A percentile compares a stretch with the other conserved stretches of the same genome.
These are phyloP conservation scores for Tetanocera ferruginea DNA, from an alignment of 2,888 invertebrate species.

Conservation along the genomic window DNA sequence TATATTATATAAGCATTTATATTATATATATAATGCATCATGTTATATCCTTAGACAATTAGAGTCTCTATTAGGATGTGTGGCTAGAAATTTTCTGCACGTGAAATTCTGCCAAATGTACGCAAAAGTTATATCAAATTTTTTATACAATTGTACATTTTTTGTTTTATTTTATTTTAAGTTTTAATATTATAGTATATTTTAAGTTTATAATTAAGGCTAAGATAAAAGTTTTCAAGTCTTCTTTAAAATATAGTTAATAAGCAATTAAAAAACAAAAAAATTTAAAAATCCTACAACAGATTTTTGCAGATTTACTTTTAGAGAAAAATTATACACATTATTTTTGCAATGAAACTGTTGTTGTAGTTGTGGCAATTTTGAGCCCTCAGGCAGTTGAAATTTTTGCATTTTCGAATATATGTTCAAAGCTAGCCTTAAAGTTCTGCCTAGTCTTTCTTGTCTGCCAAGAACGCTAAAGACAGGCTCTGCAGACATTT, in stretches of 20 bases:
- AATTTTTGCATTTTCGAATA: too few species aligned
- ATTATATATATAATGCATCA: too few species aligned
- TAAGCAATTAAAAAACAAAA: too few species aligned
- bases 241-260: not conserved
- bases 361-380: too few species aligned
- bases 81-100: conserved; percentile 5
- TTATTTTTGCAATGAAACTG: too few species aligned
- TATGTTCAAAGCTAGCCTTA: too few species aligned
- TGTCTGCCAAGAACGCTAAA: too few species aligned
- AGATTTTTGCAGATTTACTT: conserved; percentile 53
- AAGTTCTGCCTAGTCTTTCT: too few species aligned
- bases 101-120: not conserved
- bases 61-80: conserved; percentile 63
- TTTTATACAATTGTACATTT: conserved; percentile 1
- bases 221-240: conserved; percentile 8
- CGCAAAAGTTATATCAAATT: conserved; percentile 16
- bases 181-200: not conserved
- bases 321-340: not conserved
- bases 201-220: not conserved
- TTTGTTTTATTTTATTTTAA: conserved; percentile 37
- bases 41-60: conserved; percentile 62
- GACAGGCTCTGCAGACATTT: too few species aligned
- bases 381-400: not conserved
- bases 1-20: too few species aligned
- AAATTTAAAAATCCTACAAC: conserved; percentile 58